A percentile compares a stretch with the other conserved stretches of the same genome.
Evolutionary conservation across 2,888 invertebrate species (phyloP).

Genomic region (Apamea sordens): DNA sequence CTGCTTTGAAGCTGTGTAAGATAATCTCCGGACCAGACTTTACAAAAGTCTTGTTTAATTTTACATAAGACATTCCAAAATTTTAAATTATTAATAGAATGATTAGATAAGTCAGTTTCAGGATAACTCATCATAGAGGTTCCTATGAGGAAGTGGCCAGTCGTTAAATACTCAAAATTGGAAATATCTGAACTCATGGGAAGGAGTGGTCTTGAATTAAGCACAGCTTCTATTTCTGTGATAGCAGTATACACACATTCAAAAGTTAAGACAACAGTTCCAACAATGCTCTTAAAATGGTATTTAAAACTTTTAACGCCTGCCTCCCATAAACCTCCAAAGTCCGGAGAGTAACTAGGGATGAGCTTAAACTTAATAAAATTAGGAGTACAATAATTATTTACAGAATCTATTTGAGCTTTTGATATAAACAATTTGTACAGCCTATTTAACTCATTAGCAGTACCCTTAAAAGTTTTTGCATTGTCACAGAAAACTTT

Average conservation of each 20-base stretch:
- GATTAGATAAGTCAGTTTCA: not conserved
- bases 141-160: conserved; percentile 5
- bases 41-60: conserved; percentile 15
- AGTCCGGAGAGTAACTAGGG: conserved; percentile 4
- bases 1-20: not conserved
- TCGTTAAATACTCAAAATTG: not conserved
- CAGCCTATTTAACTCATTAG: not conserved
- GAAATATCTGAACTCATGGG: not conserved
- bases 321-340: not conserved
- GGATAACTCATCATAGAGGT: not conserved
- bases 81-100: not conserved
- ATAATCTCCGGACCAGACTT: not conserved
- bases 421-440: not conserved
- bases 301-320: not conserved
- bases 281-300: conserved; percentile 6
- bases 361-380: not conserved
- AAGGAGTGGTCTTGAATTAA: conserved; percentile 1
- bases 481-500: conserved; percentile 3
- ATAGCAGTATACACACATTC: not conserved
- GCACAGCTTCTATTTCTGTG: not conserved
- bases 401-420: not conserved
- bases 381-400: not conserved
- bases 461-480: not conserved
- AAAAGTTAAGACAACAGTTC: not conserved
- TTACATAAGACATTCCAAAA: conserved; percentile 1